A percentile compares a stretch with the other conserved stretches of the same genome.
phyloP scores from a whole-genome alignment of 2,888 invertebrate species.

The Drosophila conformis region DNA sequence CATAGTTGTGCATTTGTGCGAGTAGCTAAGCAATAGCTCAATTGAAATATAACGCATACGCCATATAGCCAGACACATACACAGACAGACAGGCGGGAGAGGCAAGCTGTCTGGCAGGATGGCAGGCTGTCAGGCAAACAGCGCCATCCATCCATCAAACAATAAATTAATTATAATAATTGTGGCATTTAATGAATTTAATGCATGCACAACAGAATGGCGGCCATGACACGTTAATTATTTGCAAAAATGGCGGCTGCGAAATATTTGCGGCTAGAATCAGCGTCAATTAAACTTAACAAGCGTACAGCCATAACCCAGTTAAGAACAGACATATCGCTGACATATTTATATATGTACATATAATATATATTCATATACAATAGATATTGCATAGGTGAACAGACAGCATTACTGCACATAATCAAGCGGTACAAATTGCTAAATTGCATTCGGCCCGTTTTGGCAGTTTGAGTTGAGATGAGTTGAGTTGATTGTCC shows the following conservation, averaged over 20 bases:
- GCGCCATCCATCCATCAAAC: constrained; percentile 53
- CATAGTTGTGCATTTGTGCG: constrained; percentile 63
- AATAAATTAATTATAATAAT: constrained; percentile 85
- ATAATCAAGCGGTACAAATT: constrained; percentile 57
- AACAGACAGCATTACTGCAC: constrained; percentile 57
- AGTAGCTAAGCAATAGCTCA: constrained; percentile 8
- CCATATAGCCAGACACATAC: constrained; percentile 8
- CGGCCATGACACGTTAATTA: constrained; percentile 81
- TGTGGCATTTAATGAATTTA: constrained; percentile 84
- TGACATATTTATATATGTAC: neutral
- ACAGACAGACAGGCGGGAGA: neutral
- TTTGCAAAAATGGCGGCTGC: constrained; percentile 53
- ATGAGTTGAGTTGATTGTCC: constrained; percentile 5
- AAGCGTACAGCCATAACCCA: constrained; percentile 41
- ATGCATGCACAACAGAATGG: constrained; percentile 76
- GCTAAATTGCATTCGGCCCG: constrained; percentile 54
- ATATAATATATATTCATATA: neutral
- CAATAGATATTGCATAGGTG: constrained; percentile 13
- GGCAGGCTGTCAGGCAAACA: neutral
- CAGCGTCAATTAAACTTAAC: constrained; percentile 57
- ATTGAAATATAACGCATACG: constrained; percentile 44
- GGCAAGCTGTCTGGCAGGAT: neutral
- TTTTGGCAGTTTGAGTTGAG: constrained; percentile 1
- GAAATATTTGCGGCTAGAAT: constrained; percentile 68
- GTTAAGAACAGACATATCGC: constrained; percentile 29